Evolutionary conservation across 2,888 invertebrate species (phyloP), one percentile per base, ranked within the genome.

Genomic region (Kryphioiulus occultus): DNA sequence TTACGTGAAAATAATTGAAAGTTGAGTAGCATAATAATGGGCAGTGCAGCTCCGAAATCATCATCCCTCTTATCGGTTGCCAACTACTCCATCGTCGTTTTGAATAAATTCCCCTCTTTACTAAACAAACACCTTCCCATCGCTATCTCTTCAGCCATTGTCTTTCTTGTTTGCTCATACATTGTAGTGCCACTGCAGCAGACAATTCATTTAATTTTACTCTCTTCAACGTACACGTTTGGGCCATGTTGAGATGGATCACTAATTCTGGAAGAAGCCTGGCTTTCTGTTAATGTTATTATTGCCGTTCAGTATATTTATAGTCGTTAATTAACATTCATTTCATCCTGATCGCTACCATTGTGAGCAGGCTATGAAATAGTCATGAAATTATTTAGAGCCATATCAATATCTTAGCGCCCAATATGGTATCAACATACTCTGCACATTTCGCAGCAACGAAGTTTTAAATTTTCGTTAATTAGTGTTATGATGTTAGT

Each of bases 1-100:
- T 68, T 68, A 68, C 68, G 68, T 78, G 78, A 78, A 78, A 78
- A 78, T 78, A 78, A 78, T 78, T 78, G 78, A 78, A 78, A 78
- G 78, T 78, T 78, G 78, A 78, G 78, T 78, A 78, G 78, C 78
- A 78, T 78, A 78, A 78, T 78, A 78, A 78, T 78, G 78, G 78
- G 30, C 78, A 78, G 78, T 78, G 78, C 78, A 78, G 78, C 78
- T 30, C 78, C 78, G 15, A 22, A 78, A 78, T 78, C 78, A 78
- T 78, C 78, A 78, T 78, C 78, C 78, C 78, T 78, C 78, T 78
- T 78, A 78, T 78, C 78, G 30, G 78, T 78, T 78, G 78, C 12
- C 78, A 78, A 30, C 78, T 68, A 22, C 47, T 53, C 53, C n/a
- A 30, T 78, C 78, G 30, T 78, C 30, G 26, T 26, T 78, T 78